Percentiles rank a stretch among this genome's conserved stretches.
Evolutionary conservation across 2,113 vertebrate genomes (phyloP).

Genomic region (Pycnonotus jocosus): DNA sequence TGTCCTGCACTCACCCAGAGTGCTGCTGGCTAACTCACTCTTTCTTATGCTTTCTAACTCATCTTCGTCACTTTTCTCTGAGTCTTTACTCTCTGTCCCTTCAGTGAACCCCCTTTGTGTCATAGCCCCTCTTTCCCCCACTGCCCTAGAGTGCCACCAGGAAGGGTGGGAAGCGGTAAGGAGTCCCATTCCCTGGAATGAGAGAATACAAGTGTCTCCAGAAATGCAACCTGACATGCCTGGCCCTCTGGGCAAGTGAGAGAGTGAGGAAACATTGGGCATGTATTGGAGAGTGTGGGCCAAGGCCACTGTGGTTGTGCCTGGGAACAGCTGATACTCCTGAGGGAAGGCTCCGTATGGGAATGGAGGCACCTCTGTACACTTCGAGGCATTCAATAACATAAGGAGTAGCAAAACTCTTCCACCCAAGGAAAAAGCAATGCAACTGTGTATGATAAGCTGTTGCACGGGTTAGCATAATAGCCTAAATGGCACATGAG

Average conservation of each 20-base stretch:
- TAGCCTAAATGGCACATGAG: fast-evolving
- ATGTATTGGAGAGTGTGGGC: background rate
- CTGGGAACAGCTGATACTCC: background rate
- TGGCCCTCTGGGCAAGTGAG: background rate
- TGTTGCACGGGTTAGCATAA: background rate
- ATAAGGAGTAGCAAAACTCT: background rate
- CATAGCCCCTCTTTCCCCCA: background rate
- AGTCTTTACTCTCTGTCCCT: background rate
- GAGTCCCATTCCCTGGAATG: background rate
- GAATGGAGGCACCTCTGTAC: fast-evolving
- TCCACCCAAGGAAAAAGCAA: background rate
- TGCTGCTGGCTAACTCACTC: background rate
- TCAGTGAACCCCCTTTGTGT: background rate
- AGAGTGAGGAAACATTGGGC: background rate
- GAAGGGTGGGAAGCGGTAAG: background rate
- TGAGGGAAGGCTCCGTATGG: fast-evolving
- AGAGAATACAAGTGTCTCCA: background rate
- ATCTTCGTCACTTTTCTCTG: background rate
- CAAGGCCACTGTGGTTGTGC: background rate
- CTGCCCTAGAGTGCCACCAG: fast-evolving
- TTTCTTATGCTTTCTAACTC: background rate
- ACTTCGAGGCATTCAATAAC: fast-evolving
- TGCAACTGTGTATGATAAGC: background rate
- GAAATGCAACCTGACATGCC: background rate
- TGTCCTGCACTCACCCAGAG: too few relatives aligned